Conservation (phyloP, 2,797 vertebrate species). For the Pseudochirops corinnae region DNA sequence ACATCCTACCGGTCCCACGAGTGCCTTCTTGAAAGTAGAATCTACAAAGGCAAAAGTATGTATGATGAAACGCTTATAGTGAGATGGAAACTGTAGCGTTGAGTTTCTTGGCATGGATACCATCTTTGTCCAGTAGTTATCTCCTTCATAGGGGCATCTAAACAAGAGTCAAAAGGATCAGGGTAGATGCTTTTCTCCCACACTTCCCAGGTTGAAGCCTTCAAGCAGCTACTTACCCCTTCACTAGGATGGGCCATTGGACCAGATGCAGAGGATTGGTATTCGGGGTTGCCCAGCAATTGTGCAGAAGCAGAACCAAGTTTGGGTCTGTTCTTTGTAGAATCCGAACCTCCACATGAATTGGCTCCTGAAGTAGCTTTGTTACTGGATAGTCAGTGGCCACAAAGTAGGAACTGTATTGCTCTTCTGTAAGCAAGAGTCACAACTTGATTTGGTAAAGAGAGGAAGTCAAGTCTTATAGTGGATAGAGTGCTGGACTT, state of each 20-base stretch:
- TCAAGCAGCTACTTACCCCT: conserved; percentile 72
- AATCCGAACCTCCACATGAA: conserved; percentile 81
- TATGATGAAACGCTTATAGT: conserved; percentile 76
- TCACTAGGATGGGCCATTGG: conserved; percentile 82
- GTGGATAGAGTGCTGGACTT: background rate
- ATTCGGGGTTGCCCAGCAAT: conserved; percentile 82
- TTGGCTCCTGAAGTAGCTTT: conserved; percentile 80
- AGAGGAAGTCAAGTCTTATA: background rate
- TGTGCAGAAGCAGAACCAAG: conserved; percentile 76
- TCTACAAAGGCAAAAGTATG: conserved; percentile 72
- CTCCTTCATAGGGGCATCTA: conserved; percentile 81
- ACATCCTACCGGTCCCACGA: conserved; percentile 64
- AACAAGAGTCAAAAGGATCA: background rate
- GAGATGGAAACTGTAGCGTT: conserved; percentile 66
- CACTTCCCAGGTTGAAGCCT: rapidly evolving
- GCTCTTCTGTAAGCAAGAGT: conserved; percentile 66
- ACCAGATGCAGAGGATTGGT: conserved; percentile 44
- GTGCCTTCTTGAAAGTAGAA: conserved; percentile 25
- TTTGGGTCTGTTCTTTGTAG: conserved; percentile 76
- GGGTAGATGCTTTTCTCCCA: background rate
- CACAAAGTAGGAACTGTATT: conserved; percentile 78
- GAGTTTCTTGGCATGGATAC: conserved; percentile 18
- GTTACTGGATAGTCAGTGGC: conserved; percentile 80
- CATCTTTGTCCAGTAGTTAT: conserved; percentile 80
- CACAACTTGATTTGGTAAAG: background rate